phyloP scores from a whole-genome alignment of 1,140 invertebrate genomes.

The Archivesica marissinica region DNA sequence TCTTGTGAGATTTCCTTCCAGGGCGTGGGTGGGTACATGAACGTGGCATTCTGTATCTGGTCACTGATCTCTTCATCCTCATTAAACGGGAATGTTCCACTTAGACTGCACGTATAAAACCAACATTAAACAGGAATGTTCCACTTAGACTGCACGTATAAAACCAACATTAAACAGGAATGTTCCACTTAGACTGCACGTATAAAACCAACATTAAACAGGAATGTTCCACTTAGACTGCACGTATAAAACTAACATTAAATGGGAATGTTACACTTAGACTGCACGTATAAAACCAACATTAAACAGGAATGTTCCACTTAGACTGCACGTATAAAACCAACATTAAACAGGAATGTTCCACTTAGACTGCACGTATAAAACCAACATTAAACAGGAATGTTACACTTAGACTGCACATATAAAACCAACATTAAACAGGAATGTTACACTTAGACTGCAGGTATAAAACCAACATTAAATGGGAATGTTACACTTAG shows the following conservation, averaged over 20 bases:
- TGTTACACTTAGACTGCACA: too few relatives aligned
- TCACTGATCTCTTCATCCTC: slow-evolving; percentile 99
- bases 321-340: too few relatives aligned
- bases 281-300: too few relatives aligned
- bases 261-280: too few relatives aligned
- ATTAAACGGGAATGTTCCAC: slow-evolving; percentile 99
- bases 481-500: too few relatives aligned
- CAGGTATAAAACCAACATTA: too few relatives aligned
- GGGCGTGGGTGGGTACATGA: slow-evolving; percentile 99
- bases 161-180: slow-evolving; percentile 98
- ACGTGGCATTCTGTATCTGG: slow-evolving; percentile 99
- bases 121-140: slow-evolving; percentile 99
- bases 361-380: too few relatives aligned
- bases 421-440: too few relatives aligned
- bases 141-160: slow-evolving; percentile 92
- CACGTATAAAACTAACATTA: slow-evolving; percentile 82
- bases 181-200: slow-evolving; percentile 95
- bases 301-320: too few relatives aligned
- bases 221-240: slow-evolving; percentile 98
- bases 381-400: too few relatives aligned
- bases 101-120: slow-evolving; percentile 88
- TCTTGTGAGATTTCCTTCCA: slow-evolving; percentile 99
- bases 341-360: too few relatives aligned
- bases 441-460: too few relatives aligned
- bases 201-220: slow-evolving; percentile 93